Evolutionary conservation across 2,888 invertebrate species (phyloP), one percentile per base, ranked within the genome.

Genomic region (Tanypteryx hageni): DNA sequence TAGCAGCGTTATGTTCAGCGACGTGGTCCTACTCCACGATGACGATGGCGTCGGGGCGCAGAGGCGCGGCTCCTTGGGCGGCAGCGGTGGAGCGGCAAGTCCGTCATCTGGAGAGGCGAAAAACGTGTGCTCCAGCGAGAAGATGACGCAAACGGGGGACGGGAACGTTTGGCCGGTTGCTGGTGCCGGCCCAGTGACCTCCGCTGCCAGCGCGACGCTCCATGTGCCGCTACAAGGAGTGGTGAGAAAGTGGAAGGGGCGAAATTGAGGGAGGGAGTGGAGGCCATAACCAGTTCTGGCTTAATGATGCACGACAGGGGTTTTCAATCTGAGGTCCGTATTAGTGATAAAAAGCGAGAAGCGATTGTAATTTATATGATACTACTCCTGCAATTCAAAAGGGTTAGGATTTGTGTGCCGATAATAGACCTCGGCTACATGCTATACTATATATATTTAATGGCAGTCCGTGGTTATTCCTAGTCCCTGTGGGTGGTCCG

Each of bases 1-100:
- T 92, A 98, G 98, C 81, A 98, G 98, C 93, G 98, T 98, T 93
- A 98, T 98, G 98, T 98, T 98, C 95, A 98, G 97, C 94, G 98
- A 98, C 94, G 97, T 98, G 64, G 97, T 98, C 18, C 95, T 98
- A 81, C 96, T 98, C 61, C 98, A 98, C 94, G 97, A 97, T 44
- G 95, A 95, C 94, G 95, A 94, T 86, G 93, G 94, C 95, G 27
- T 95, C 94, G 92, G 95, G 92, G 95, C 95, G 93, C 93, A n/a
- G 92, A 92, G 76, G 89, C 93, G 93, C 64, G 94, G 93, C 13
- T 93, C 93, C 59, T 93, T 93, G 3, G 93, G 93, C 44, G 93
- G 92, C 92, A 31, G 56, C 92, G 92, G 93, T 81, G 85, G 68
- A 76, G 93, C 59, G 93, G 93, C 91, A 93, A 76, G 76, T 92